phyloP scores from a whole-genome alignment of 2,888 invertebrate species.

The Drosophila bunnanda region DNA sequence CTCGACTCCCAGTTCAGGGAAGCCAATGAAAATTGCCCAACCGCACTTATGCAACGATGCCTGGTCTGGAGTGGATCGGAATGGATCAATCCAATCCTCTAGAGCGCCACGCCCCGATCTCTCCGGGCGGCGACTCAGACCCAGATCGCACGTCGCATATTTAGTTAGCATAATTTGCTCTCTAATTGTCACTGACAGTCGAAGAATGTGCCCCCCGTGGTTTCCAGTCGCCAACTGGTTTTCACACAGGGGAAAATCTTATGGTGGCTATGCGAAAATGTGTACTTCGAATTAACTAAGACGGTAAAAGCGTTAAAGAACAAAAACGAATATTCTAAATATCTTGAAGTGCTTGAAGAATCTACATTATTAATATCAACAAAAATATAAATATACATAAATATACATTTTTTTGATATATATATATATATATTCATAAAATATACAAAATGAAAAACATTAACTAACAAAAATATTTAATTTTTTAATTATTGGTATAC shows the following conservation, averaged over 20 bases:
- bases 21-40: slow-evolving; percentile 39
- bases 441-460: too few species aligned
- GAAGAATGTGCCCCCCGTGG: slow-evolving; percentile 59
- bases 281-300: too few species aligned
- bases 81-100: slow-evolving; percentile 14
- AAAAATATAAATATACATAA: too few species aligned
- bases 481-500: too few species aligned
- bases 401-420: too few species aligned
- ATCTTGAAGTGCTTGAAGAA: too few species aligned
- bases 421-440: too few species aligned
- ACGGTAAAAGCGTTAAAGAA: too few species aligned
- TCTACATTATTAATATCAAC: too few species aligned
- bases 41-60: slow-evolving; percentile 30
- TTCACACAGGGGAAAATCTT: slow-evolving; percentile 9
- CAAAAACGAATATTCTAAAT: background rate
- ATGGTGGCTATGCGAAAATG: background rate
- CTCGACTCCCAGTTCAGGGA: slow-evolving; percentile 6
- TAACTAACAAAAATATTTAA: too few species aligned
- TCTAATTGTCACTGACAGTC: slow-evolving; percentile 72
- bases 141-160: slow-evolving; percentile 60
- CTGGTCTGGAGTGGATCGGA: slow-evolving; percentile 27
- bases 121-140: slow-evolving; percentile 26
- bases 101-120: slow-evolving; percentile 23
- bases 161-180: slow-evolving; percentile 78
- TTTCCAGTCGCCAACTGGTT: slow-evolving; percentile 34